These are phyloP conservation scores for human DNA, from an alignment of 2,113 vertebrate species.

Conservation along the genomic window DNA sequence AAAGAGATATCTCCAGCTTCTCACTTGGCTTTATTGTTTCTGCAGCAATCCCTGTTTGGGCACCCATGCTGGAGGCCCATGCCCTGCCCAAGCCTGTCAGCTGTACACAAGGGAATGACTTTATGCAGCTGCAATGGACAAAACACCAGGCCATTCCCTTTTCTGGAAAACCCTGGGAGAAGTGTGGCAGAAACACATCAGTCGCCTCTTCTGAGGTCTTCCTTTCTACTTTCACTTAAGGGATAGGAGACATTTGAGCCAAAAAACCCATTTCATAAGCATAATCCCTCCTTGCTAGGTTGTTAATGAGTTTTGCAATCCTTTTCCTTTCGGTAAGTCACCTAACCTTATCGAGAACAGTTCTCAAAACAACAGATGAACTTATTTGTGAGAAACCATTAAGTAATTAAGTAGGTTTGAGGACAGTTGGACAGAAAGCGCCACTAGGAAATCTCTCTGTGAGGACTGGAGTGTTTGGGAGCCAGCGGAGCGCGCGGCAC, in stretches of 20 bases:
- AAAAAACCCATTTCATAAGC: not conserved
- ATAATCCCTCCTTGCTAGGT: not conserved
- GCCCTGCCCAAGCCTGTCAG: not conserved
- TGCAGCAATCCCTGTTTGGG: not conserved
- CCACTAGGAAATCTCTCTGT: not conserved
- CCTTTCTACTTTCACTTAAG: not conserved
- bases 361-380: not conserved
- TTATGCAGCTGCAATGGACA: slow-evolving; percentile 69
- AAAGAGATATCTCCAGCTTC: not conserved
- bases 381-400: slow-evolving; percentile 5
- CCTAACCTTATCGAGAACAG: not conserved
- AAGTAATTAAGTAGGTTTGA: not conserved
- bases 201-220: not conserved
- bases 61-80: not conserved
- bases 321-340: slow-evolving; percentile 22
- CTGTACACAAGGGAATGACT: slow-evolving; percentile 73
- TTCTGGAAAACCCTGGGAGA: slow-evolving; percentile 80
- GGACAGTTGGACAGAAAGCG: not conserved
- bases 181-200: slow-evolving; percentile 17
- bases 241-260: slow-evolving; percentile 12
- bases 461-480: not conserved
- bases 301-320: slow-evolving; percentile 32
- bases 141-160: slow-evolving; percentile 69
- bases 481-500: not conserved
- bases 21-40: not conserved